Base-by-base conservation (phyloP, 2,113 vertebrate species). In the Gobius niger region DNA sequence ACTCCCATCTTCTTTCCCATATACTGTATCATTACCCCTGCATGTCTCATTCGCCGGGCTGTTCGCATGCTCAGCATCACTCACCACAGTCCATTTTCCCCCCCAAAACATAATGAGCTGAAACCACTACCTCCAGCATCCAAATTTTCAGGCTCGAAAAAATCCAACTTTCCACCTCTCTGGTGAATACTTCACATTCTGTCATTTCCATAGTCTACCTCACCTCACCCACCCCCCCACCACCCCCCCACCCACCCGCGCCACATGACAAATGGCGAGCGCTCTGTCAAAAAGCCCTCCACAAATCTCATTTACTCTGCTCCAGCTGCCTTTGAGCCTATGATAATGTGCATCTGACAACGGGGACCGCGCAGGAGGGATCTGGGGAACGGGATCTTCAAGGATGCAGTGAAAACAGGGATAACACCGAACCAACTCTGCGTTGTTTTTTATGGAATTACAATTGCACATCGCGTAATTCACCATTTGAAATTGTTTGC, bases 41-140 rank as follows among this genome's bases (percentile, higher is more conserved):
- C 34, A 15, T 34, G 34, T 14, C 10, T 6, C 53, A 56, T 19
- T 34, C 54, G 7, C 24, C 5, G 10, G 7, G 54, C 10, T 57
- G 54, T 24, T 19, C 9, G 40, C 24, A 4, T 34, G 24, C 24
- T 34, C 56, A 14, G 34, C 56, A 59, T 9, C 56, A 14, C 12
- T 59, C 34, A 8, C 34, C 51, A 24, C 52, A 54, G 18, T 60
- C 57, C 8, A 41, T 60, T 41, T 13, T 16, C 24, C 14, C 24
- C 24, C 24, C 56, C 56, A 16, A 15, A 59, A 59, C 40, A 42
- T 60, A 60, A 60, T 16, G 40, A 44, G 41, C 40, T 16, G 40
- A 42, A n/a, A n/a, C 13, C 40, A 42, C 40, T 40, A n/a, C 40
- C 57, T 60, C 53, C 57, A 44, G 57, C 57, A 60, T 60, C 57